These are phyloP conservation scores for Callosobruchus maculatus DNA, from an alignment of 2,888 invertebrate species.

Conservation along the genomic window DNA sequence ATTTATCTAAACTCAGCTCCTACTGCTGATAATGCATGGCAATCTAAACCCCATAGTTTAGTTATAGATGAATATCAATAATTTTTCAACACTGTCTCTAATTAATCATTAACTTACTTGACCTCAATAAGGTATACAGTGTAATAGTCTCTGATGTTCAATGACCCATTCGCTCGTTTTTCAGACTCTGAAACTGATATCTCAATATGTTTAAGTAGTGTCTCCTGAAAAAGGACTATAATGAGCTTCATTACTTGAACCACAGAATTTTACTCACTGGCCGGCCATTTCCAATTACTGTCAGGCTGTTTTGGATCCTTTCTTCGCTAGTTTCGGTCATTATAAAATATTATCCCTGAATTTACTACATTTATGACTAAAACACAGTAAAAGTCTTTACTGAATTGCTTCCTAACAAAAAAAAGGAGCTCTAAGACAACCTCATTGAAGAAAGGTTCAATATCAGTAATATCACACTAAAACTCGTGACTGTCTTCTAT, in stretches of 20 bases:
- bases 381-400: not conserved
- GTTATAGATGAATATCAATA: too few species aligned
- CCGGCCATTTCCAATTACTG: not conserved
- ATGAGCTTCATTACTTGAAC: not conserved
- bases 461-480: not conserved
- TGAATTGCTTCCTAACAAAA: not conserved
- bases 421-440: not conserved
- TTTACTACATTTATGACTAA: not conserved
- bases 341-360: not conserved
- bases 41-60: too few species aligned
- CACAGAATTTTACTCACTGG: not conserved
- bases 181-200: slow-evolving; percentile 74
- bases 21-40: too few species aligned
- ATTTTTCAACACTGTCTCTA: too few species aligned
- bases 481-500: not conserved
- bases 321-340: not conserved
- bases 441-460: not conserved
- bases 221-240: slow-evolving; percentile 52
- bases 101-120: slow-evolving; percentile 55
- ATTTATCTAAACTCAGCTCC: too few species aligned
- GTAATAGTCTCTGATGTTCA: slow-evolving; percentile 72
- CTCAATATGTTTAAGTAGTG: slow-evolving; percentile 67
- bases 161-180: slow-evolving; percentile 69
- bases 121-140: slow-evolving; percentile 76
- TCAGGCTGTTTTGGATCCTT: not conserved